Evolutionary conservation across 2,888 invertebrate genomes (phyloP).

Genomic region (Bedellia somnulentella): DNA sequence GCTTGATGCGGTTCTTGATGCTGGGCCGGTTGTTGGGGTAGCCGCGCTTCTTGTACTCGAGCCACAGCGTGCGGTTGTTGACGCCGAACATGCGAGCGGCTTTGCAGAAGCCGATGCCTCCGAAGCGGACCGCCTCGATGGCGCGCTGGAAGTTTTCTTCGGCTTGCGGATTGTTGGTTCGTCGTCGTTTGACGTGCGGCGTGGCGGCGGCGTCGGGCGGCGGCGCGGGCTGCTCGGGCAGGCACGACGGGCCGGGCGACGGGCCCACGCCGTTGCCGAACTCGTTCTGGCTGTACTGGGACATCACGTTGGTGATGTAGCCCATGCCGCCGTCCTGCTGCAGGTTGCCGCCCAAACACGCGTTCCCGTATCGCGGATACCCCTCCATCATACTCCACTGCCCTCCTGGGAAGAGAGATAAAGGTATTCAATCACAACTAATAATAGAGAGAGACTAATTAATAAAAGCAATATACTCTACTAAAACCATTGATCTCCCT

Average conservation of each 20-base stretch:
- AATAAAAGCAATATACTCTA: slow-evolving; percentile 10
- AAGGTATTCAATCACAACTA: slow-evolving; percentile 30
- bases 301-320: slow-evolving; percentile 57
- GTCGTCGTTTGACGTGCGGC: slow-evolving; percentile 65
- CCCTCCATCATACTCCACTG: slow-evolving; percentile 86
- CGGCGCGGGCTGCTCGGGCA: slow-evolving; percentile 18
- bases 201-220: slow-evolving; percentile 18
- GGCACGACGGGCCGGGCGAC: slow-evolving; percentile 34
- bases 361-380: slow-evolving; percentile 72
- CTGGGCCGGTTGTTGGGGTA: slow-evolving; percentile 80
- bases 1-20: slow-evolving; percentile 74
- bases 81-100: slow-evolving; percentile 83
- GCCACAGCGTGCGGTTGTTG: slow-evolving; percentile 82
- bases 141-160: slow-evolving; percentile 83
- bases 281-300: slow-evolving; percentile 38
- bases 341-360: slow-evolving; percentile 65
- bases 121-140: slow-evolving; percentile 78
- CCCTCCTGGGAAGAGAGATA: slow-evolving; percentile 74
- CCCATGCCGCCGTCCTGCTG: slow-evolving; percentile 59
- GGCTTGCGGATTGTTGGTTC: slow-evolving; percentile 76
- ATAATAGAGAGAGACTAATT: slow-evolving; percentile 14
- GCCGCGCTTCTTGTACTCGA: slow-evolving; percentile 82
- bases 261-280: slow-evolving; percentile 39
- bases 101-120: slow-evolving; percentile 84
- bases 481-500: slow-evolving; percentile 51